A percentile compares a stretch with the other conserved stretches of the same genome.
Evolutionary conservation across 2,797 vertebrate genomes (phyloP).

Genomic region (Sebastiscus albofasciatus): DNA sequence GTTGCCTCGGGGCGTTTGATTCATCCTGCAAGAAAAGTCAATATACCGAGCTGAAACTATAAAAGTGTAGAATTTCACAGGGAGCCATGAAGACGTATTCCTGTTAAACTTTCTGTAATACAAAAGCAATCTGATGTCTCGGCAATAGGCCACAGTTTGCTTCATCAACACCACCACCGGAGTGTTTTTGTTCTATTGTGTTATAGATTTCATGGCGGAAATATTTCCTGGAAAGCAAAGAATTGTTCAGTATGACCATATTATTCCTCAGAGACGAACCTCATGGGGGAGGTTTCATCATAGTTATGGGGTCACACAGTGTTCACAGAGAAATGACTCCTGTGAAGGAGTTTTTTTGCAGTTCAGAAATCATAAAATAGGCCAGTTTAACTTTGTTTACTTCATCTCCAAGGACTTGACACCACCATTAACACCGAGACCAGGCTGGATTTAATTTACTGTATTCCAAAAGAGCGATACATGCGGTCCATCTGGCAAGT

Average conservation of each 20-base stretch:
- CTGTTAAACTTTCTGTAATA: constrained; percentile 47
- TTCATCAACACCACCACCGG: constrained; percentile 17
- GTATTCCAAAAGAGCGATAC: background rate
- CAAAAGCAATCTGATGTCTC: constrained; percentile 54
- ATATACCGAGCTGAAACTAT: constrained; percentile 30
- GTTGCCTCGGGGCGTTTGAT: constrained; percentile 25
- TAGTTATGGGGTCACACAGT: constrained; percentile 47
- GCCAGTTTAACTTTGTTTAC: constrained; percentile 13
- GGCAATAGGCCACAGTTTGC: constrained; percentile 36
- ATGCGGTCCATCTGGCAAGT: background rate
- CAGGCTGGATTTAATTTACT: constrained; percentile 19
- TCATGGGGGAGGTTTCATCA: constrained; percentile 55
- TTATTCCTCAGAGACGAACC: constrained; percentile 47
- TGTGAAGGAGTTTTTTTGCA: constrained; percentile 15
- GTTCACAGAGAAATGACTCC: constrained; percentile 44
- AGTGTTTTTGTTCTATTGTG: constrained; percentile 53
- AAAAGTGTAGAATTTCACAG: constrained; percentile 39
- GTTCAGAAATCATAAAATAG: constrained; percentile 17
- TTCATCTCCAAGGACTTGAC: constrained; percentile 13
- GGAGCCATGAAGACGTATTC: constrained; percentile 36
- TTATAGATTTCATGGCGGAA: constrained; percentile 59
- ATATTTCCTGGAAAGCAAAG: constrained; percentile 54
- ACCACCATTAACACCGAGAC: background rate
- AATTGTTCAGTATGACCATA: constrained; percentile 49
- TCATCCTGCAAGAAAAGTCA: constrained; percentile 40